Conservation (phyloP, 2,113 vertebrate species). For the Sigmodon hispidus region DNA sequence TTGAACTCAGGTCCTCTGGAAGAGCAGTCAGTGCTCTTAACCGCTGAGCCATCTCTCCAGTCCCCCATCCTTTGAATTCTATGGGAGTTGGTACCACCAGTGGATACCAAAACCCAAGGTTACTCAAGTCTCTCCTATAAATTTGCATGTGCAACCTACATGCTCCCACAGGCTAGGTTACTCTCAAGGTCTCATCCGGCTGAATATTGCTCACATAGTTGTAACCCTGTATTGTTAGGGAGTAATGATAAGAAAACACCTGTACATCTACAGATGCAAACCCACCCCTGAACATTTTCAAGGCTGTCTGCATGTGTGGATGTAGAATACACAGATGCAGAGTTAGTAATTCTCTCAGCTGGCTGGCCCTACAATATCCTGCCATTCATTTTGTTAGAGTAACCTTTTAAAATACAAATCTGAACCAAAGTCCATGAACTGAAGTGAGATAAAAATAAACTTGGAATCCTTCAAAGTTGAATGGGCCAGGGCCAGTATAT, state of each 20-base stretch:
- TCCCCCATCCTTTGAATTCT: background rate
- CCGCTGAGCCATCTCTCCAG: too few species aligned
- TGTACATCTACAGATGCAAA: fast-evolving
- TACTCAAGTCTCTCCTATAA: background rate
- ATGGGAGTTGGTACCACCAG: background rate
- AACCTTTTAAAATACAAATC: background rate
- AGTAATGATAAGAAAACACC: background rate
- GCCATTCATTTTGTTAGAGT: background rate
- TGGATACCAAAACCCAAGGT: background rate
- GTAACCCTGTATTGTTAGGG: background rate
- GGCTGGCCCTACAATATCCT: background rate
- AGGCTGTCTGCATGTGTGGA: background rate
- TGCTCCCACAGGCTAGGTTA: too few species aligned
- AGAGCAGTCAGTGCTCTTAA: too few species aligned
- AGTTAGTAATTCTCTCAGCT: background rate
- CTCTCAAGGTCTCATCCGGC: background rate
- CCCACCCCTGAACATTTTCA: background rate
- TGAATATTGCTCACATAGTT: fast-evolving
- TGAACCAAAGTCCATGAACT: background rate
- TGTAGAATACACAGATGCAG: fast-evolving
- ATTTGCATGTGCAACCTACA: background rate
- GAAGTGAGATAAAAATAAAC: background rate
- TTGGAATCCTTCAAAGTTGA: background rate
- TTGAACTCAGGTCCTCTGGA: too few species aligned
- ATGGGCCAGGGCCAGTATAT: background rate